These are phyloP conservation scores for Sarcophaga subvicina DNA, from an alignment of 2,888 invertebrate species.

Conservation along the genomic window DNA sequence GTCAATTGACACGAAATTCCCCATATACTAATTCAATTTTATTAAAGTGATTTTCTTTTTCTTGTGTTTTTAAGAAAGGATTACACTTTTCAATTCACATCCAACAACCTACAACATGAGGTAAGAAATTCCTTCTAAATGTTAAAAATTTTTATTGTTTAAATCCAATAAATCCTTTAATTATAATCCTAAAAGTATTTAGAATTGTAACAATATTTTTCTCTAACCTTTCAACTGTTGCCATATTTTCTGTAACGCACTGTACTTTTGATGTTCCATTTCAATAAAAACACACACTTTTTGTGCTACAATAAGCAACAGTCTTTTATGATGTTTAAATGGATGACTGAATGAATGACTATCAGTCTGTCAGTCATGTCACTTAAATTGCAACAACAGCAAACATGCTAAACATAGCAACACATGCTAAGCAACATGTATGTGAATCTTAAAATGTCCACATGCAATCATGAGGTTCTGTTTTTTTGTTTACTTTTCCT, in stretches of 20 bases:
- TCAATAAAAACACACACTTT: slow-evolving; percentile 37
- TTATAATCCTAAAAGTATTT: too few species aligned
- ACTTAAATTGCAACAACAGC: slow-evolving; percentile 53
- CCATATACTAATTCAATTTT: too few species aligned
- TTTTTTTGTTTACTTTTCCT: not conserved
- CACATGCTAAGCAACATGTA: slow-evolving; percentile 58
- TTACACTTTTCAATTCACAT: too few species aligned
- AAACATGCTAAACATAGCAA: slow-evolving; percentile 11
- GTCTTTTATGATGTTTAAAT: slow-evolving; percentile 27
- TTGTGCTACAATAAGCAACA: slow-evolving; percentile 36
- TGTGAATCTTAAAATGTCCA: slow-evolving; percentile 61
- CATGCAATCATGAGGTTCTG: slow-evolving; percentile 55
- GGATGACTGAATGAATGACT: slow-evolving; percentile 43
- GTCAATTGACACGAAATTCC: too few species aligned
- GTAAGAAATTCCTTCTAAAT: too few species aligned
- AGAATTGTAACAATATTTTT: too few species aligned
- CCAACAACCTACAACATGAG: too few species aligned
- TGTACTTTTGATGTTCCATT: slow-evolving; percentile 37
- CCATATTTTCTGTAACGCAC: slow-evolving; percentile 9
- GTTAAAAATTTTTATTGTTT: too few species aligned
- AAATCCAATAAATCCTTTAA: too few species aligned
- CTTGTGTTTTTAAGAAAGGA: too few species aligned
- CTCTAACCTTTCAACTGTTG: not conserved
- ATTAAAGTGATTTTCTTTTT: too few species aligned
- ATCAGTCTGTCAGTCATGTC: slow-evolving; percentile 35